Evolutionary conservation across 1,140 invertebrate species (phyloP).

Genomic region (Sitophilus oryzae): DNA sequence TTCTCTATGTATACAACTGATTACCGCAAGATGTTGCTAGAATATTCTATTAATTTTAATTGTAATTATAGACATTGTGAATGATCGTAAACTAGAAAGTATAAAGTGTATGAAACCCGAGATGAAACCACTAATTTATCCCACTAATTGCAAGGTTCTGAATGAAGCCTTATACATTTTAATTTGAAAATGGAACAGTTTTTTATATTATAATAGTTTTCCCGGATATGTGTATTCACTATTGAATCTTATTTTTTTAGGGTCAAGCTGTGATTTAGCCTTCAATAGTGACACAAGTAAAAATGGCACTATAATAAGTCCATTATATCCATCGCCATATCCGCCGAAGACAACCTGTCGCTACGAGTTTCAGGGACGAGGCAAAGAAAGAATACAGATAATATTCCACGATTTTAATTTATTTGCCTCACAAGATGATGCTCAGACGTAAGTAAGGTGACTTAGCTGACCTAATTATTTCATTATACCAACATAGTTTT

Average conservation of each 20-base stretch:
- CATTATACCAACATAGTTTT: too few species aligned
- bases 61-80: too few species aligned
- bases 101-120: too few species aligned
- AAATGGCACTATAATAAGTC: slow-evolving; percentile 73
- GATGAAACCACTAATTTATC: too few species aligned
- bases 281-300: slow-evolving; percentile 74
- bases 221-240: background rate
- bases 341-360: slow-evolving; percentile 67
- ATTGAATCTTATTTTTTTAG: slow-evolving; percentile 50
- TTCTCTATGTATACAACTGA: too few species aligned
- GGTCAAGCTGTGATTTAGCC: slow-evolving; percentile 67
- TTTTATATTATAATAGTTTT: background rate
- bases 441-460: slow-evolving; percentile 53
- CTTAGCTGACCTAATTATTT: background rate
- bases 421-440: slow-evolving; percentile 51
- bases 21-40: too few species aligned
- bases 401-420: slow-evolving; percentile 70
- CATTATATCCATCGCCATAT: slow-evolving; percentile 69
- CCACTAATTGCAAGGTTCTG: too few species aligned
- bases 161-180: too few species aligned
- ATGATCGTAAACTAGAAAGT: too few species aligned
- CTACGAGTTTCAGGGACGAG: slow-evolving; percentile 77
- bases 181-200: background rate
- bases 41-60: too few species aligned
- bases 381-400: slow-evolving; percentile 71